Base-by-base conservation (phyloP, 2,113 vertebrate species). In the Scartelaos histophorus region DNA sequence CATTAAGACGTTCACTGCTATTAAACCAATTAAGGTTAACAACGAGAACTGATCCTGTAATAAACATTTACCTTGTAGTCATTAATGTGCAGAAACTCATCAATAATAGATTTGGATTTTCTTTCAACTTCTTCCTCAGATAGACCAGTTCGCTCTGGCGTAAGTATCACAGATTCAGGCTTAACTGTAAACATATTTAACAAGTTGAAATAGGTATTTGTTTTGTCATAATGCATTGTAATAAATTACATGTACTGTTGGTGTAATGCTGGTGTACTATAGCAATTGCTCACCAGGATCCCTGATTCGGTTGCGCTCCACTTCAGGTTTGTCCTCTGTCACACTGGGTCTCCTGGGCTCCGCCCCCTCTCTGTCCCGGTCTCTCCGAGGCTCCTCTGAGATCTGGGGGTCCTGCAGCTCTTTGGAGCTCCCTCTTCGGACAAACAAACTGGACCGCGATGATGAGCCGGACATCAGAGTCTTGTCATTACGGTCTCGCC, bases 11-110 rank as follows among this genome's bases (percentile, higher is more conserved):
- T 43, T 51, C 47, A 54, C 51, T n/a, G 51, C 3, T 17, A 34
- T 15, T 56, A 34, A 17, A 10, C 43, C 9, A 46, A 29, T 60
- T 24, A 54, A 38, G 10, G 10, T 67, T 22, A 56, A 24, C 29
- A 19, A 17, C 5, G 34, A 35, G 6, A 24, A 17, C 17, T 10
- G 17, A 34, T 34, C 34, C 7, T 24, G 10, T 13, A 38, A 13
- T 65, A 21, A 34, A 17, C 13, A 35, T 24, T 45, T 89, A 97
- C 98, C 96, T 98, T 98, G 85, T 94, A 96, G 91, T 99, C 98
- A 15, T 96, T 98, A 88, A 99, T 98, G 90, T 99, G 97, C 79
- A 99, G 93, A 89, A 98, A 99, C 88, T 99, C 98, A 66, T 99
- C 98, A 76, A 99, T 96, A 82, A 99, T 98, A 76, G 97, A 93